Base-by-base conservation (phyloP, 2,888 invertebrate species). In the Sphaerophoria taeniata region DNA sequence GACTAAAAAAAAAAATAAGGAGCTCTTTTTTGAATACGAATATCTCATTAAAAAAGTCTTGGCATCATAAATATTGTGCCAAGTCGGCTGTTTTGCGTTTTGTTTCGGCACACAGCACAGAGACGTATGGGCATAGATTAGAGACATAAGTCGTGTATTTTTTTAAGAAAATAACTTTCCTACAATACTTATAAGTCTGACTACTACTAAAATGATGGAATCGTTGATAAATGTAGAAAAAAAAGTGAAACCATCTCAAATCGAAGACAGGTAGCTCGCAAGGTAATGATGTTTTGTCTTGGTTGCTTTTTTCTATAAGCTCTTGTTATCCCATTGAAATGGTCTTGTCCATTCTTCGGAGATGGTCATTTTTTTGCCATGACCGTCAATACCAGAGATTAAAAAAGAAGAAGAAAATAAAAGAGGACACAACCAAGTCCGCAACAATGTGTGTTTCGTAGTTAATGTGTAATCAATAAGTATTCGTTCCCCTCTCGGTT, bases 1-100 rank as follows among this genome's bases (percentile, higher is more conserved):
- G 24, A 24, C 24, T 24, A 1, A 2, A 39, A 1, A 39, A 36
- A 3, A 7, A 24, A 31, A 12, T 53, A 24, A 31, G 12, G 9
- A 31, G 53, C 53, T 9, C 53, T 53, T 53, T 53, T 43, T 6
- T 51, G 53, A 53, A 53, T 53, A 53, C 53, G 53, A 53, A 53
- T 53, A 53, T 53, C 53, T 53, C 24, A 53, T 53, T 53, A 53
- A 53, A 24, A 24, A 24, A 24, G 1, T 53, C 31, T 31, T 2
- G 9, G 24, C 31, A 53, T 53, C 53, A 53, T 53, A 53, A 53
- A 53, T 51, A 16, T 51, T 51, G 6, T 11, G 24, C 9, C 14
- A 5, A 16, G 14, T 7, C 53, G 53, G 53, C 43, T 3, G 43
- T 43, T 9, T 43, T 9, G 43, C 11, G 43, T 24, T 24, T 24